These are phyloP conservation scores for Origma solitaria DNA, from an alignment of 2,113 vertebrate species.

Conservation along the genomic window DNA sequence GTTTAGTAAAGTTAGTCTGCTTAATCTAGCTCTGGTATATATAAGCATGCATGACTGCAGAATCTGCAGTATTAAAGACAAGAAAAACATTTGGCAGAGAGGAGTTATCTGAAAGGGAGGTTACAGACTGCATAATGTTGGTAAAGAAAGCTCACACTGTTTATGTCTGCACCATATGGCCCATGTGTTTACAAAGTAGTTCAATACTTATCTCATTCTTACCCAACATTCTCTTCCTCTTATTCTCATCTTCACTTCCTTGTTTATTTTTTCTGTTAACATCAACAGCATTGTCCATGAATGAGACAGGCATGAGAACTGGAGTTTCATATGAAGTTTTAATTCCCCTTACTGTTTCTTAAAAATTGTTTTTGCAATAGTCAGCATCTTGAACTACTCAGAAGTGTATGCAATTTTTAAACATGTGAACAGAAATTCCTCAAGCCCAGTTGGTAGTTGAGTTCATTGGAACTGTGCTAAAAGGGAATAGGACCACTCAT, in stretches of 20 bases:
- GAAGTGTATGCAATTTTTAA: not conserved
- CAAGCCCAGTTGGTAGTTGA: not conserved
- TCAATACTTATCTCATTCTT: slow-evolving; percentile 6
- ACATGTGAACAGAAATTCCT: not conserved
- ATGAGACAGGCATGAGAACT: not conserved
- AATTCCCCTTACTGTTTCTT: not conserved
- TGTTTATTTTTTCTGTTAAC: slow-evolving; percentile 12
- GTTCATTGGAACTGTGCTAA: not conserved
- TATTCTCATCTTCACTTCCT: slow-evolving; percentile 17
- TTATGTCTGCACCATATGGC: slow-evolving; percentile 21
- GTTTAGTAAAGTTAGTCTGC: not conserved
- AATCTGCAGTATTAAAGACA: not conserved
- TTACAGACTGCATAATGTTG: not conserved
- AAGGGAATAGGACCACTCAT: not conserved
- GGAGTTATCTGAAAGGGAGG: not conserved
- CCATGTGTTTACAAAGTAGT: slow-evolving; percentile 5
- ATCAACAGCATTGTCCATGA: not conserved
- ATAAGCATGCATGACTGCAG: not conserved
- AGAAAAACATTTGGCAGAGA: not conserved
- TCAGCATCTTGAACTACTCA: not conserved
- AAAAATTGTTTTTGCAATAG: not conserved
- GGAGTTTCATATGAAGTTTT: not conserved
- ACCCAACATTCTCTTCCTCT: slow-evolving; percentile 5
- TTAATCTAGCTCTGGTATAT: not conserved
- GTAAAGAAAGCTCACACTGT: slow-evolving; percentile 23